Base-by-base conservation (phyloP, 1,140 invertebrate genomes). In the Drosophila bocqueti region DNA sequence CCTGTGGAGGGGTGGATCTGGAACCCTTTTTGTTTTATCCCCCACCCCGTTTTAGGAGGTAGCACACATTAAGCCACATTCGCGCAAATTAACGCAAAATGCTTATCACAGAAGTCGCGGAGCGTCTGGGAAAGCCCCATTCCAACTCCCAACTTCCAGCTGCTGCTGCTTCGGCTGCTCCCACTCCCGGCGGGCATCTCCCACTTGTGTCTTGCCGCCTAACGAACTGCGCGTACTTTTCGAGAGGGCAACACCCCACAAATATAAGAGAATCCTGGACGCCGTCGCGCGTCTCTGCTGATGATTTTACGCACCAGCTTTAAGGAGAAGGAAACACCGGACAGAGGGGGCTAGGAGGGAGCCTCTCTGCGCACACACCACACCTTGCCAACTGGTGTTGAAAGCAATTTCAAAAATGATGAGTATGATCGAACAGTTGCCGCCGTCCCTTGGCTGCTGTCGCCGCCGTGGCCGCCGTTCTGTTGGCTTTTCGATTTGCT, bases 341-440 rank as follows among this genome's bases (percentile, higher is more conserved):
- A 18, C 11, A n/a, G 8, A 24, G 34, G 16, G 1, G 1, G 7
- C 16, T 2, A 34, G 13, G 10, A 16, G 65, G 66, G 18, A 49
- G 52, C 26, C 24, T 40, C 42, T 36, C 63, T 34, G 46, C 47
- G 50, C 50, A 34, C 50, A 45, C 46, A 81, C 29, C 68, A 67
- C 77, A 84, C 69, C 75, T 66, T 73, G 78, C 62, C 52, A 85
- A 91, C 87, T 92, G 91, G 91, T 92, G 91, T 92, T 92, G 91
- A 92, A 92, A 92, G 91, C 91, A 92, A 92, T 92, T 92, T 92
- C 82, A 92, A 92, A 92, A 92, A 92, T 92, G 91, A 92, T 92
- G 91, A 92, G 91, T 92, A 92, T 92, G 91, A 92, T 91, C 85
- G 85, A 92, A 85, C 74, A 79, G 79, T 90, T 81, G 59, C 66